phyloP scores from a whole-genome alignment of 2,113 vertebrate genomes.

The Sapajus apella region DNA sequence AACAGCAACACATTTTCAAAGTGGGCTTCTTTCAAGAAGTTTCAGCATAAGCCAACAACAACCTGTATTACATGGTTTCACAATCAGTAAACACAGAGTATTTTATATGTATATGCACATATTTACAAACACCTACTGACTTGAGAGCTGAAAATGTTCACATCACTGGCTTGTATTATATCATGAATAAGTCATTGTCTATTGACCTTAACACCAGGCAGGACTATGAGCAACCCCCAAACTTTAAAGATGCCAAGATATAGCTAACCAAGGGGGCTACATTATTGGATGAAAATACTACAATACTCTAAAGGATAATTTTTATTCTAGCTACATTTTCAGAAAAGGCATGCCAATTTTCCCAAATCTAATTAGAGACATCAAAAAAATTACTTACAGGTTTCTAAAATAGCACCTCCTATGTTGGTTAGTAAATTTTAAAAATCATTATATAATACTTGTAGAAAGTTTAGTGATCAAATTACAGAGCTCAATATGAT shows the following conservation, averaged over 20 bases:
- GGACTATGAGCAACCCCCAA: constrained; percentile 82
- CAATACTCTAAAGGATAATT: constrained; percentile 70
- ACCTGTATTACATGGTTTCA: constrained; percentile 94
- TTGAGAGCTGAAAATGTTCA: constrained; percentile 83
- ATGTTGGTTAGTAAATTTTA: constrained; percentile 36
- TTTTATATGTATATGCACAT: constrained; percentile 85
- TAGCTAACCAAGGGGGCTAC: constrained; percentile 89
- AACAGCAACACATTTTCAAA: constrained; percentile 94
- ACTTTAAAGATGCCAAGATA: constrained; percentile 81
- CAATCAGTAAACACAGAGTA: constrained; percentile 92
- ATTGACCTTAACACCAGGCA: constrained; percentile 79
- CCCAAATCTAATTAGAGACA: constrained; percentile 52
- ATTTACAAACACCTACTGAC: constrained; percentile 86
- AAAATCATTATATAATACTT: constrained; percentile 49
- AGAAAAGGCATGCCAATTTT: constrained; percentile 65
- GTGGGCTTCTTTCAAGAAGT: constrained; percentile 92
- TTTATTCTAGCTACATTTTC: constrained; percentile 64
- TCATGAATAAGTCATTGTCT: constrained; percentile 75
- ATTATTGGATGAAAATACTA: constrained; percentile 83
- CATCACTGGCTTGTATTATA: constrained; percentile 75
- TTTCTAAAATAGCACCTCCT: constrained; percentile 63
- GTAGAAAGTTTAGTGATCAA: constrained; percentile 50
- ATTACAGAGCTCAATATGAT: neutral
- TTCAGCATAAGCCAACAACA: constrained; percentile 93
- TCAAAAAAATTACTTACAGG: constrained; percentile 49